Percentiles rank a stretch among this genome's conserved stretches.
These are phyloP conservation scores for Drosophila hamatofila DNA, from an alignment of 2,888 invertebrate genomes.

Conservation along the genomic window DNA sequence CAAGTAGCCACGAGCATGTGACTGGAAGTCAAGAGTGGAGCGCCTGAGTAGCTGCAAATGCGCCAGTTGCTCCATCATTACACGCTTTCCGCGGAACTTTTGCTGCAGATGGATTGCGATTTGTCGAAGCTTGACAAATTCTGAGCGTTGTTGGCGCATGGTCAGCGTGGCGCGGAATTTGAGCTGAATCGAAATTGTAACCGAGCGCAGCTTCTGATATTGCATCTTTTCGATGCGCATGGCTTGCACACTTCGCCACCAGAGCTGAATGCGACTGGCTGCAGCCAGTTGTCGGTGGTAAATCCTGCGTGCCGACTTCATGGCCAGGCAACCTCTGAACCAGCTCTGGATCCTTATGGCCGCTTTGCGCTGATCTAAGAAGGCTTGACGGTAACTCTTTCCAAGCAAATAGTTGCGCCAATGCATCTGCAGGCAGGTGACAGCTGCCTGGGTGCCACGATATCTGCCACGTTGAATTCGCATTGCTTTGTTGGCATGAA, in stretches of 20 bases:
- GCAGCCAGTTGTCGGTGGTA: constrained; percentile 65
- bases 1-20: constrained; percentile 86
- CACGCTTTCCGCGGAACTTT: constrained; percentile 85
- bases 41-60: constrained; percentile 60
- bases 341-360: constrained; percentile 42
- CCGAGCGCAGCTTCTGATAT: constrained; percentile 79
- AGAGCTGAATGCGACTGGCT: constrained; percentile 63
- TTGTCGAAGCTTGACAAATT: constrained; percentile 66
- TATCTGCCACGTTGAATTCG: constrained; percentile 79
- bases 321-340: constrained; percentile 71
- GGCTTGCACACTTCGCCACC: constrained; percentile 65
- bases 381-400: constrained; percentile 48
- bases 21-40: constrained; percentile 69
- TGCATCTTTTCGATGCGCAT: constrained; percentile 73
- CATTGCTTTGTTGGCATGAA: constrained; percentile 77
- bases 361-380: constrained; percentile 33
- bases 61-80: constrained; percentile 83
- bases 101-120: constrained; percentile 79
- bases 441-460: constrained; percentile 72
- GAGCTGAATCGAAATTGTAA: constrained; percentile 78
- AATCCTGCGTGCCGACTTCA: constrained; percentile 52
- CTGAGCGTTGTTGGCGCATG: constrained; percentile 63
- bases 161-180: constrained; percentile 73
- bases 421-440: constrained; percentile 83
- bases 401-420: constrained; percentile 77